phyloP scores from a whole-genome alignment of 2,888 invertebrate genomes.

The Ischnus inquisitorius region DNA sequence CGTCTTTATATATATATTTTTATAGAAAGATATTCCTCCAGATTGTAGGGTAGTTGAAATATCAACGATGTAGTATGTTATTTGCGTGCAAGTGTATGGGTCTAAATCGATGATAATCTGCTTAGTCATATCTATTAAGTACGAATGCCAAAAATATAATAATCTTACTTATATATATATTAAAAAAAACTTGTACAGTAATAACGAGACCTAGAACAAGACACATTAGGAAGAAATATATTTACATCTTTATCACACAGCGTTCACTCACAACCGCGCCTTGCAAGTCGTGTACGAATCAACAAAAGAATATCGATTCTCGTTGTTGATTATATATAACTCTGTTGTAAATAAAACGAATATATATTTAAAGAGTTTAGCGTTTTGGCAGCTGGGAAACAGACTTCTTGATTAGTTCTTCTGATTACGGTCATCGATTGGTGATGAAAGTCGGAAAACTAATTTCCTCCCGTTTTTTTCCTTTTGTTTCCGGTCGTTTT shows the following conservation, averaged over 20 bases:
- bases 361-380: slow-evolving; percentile 6
- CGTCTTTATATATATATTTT: slow-evolving; percentile 57
- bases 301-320: slow-evolving; percentile 25
- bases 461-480: background rate
- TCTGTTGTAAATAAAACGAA: slow-evolving; percentile 32
- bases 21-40: slow-evolving; percentile 43
- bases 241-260: slow-evolving; percentile 34
- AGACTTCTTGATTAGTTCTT: background rate
- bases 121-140: slow-evolving; percentile 16
- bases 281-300: slow-evolving; percentile 40
- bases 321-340: slow-evolving; percentile 10
- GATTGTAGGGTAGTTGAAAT: slow-evolving; percentile 13
- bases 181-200: background rate
- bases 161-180: background rate
- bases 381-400: background rate
- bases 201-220: slow-evolving; percentile 1
- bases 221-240: background rate
- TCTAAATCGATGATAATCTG: slow-evolving; percentile 15
- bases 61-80: slow-evolving; percentile 23
- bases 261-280: slow-evolving; percentile 51
- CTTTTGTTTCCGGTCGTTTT: background rate
- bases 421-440: background rate
- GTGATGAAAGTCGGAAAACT: background rate
- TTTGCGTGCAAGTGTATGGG: background rate
- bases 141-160: slow-evolving; percentile 30